These are phyloP conservation scores for Micronycteris hirsuta DNA, from an alignment of 2,113 vertebrate genomes.

Conservation along the genomic window DNA sequence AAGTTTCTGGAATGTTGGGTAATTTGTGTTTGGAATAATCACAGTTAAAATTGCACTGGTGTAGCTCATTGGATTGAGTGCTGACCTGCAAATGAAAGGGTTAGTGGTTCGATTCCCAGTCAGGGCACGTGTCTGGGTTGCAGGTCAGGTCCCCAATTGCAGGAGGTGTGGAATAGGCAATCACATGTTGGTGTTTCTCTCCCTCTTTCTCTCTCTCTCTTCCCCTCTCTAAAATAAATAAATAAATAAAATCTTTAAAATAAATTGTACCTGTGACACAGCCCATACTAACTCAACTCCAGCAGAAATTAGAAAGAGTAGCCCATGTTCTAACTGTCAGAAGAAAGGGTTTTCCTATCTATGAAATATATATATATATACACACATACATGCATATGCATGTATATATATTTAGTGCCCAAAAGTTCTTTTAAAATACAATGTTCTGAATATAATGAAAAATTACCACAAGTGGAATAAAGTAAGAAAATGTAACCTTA, in stretches of 20 bases:
- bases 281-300: neutral
- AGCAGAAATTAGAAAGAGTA: neutral
- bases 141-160: too few species aligned
- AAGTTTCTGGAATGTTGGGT: neutral
- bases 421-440: neutral
- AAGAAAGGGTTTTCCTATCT: neutral
- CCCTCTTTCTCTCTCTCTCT: too few species aligned
- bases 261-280: neutral
- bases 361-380: neutral
- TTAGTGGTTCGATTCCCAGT: too few species aligned
- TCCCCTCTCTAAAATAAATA: too few species aligned
- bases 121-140: too few species aligned
- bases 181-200: too few species aligned
- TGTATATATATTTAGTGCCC: neutral
- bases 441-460: neutral
- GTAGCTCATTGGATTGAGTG: too few species aligned
- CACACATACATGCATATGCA: accelerated
- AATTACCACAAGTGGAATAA: neutral
- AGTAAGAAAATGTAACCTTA: neutral
- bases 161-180: too few species aligned
- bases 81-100: too few species aligned
- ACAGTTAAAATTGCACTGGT: neutral
- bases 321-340: neutral
- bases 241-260: too few species aligned
- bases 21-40: neutral